phyloP scores from a whole-genome alignment of 1,140 invertebrate species.

The Procambarus virginalis region DNA sequence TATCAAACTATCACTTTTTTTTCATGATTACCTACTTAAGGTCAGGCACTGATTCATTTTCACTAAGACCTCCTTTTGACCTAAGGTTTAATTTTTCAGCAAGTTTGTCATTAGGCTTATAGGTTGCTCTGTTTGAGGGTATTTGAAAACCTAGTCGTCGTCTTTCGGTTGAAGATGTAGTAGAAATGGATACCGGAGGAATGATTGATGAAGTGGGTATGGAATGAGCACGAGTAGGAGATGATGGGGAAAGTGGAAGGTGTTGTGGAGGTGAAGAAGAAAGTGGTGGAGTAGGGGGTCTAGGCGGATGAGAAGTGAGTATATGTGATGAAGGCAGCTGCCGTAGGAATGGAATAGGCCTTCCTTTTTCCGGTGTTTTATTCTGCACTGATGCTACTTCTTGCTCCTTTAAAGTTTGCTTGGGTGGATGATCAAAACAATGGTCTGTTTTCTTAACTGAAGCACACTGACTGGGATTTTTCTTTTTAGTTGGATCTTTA shows the following conservation, averaged over 20 bases:
- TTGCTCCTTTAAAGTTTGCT: constrained; percentile 24
- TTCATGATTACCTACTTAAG: constrained; percentile 43
- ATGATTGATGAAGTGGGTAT: not conserved
- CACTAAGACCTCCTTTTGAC: constrained; percentile 27
- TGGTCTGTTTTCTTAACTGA: constrained; percentile 29
- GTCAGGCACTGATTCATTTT: constrained; percentile 65
- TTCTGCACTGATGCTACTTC: constrained; percentile 1
- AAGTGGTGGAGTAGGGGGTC: not conserved
- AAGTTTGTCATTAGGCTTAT: constrained; percentile 26
- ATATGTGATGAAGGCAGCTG: constrained; percentile 36
- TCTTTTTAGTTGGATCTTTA: constrained; percentile 48
- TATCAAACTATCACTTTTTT: not conserved
- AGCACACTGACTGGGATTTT: constrained; percentile 16
- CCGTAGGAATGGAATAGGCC: constrained; percentile 31
- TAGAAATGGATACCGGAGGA: constrained; percentile 8
- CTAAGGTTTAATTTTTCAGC: constrained; percentile 10
- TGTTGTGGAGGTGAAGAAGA: constrained; percentile 11
- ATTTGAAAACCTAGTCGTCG: constrained; percentile 22
- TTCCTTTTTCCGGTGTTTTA: constrained; percentile 15
- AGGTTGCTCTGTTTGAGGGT: constrained; percentile 8
- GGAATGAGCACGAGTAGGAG: not conserved
- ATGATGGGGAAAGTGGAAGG: not conserved
- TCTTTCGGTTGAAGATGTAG: constrained; percentile 20
- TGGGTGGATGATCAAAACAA: constrained; percentile 21
- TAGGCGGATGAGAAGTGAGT: constrained; percentile 4